A percentile compares a stretch with the other conserved stretches of the same genome.
Evolutionary conservation across 2,888 invertebrate genomes (phyloP).

Genomic region (Synergus itoensis): DNA sequence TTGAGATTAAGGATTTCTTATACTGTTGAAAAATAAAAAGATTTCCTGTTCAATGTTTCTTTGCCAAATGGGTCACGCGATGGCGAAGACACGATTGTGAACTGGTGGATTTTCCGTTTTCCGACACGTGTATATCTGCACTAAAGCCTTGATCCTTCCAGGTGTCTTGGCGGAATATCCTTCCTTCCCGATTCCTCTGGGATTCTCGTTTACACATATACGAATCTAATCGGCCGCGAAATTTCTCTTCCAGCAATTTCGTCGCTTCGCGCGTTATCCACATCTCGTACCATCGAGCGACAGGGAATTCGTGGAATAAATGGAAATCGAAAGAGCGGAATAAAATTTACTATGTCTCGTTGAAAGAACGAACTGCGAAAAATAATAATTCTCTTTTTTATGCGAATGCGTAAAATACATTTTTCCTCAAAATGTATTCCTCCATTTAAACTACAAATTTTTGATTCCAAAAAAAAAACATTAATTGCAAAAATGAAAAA

Average conservation of each 20-base stretch:
- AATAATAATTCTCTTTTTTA: background rate
- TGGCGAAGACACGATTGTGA: background rate
- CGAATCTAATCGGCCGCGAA: slow-evolving; percentile 40
- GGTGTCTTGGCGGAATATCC: slow-evolving; percentile 33
- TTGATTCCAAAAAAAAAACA: background rate
- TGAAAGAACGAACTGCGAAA: background rate
- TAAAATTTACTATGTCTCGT: slow-evolving; percentile 20
- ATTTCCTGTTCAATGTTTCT: slow-evolving; percentile 3
- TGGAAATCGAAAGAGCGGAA: slow-evolving; percentile 8
- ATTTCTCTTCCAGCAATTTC: slow-evolving; percentile 41
- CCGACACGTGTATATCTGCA: slow-evolving; percentile 12
- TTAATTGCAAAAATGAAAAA: too few relatives aligned
- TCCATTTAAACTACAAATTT: background rate
- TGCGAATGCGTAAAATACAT: background rate
- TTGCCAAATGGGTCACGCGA: slow-evolving; percentile 20
- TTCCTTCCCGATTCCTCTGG: slow-evolving; percentile 30
- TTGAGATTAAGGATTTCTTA: background rate
- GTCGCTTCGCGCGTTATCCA: slow-evolving; percentile 39
- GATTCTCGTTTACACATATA: slow-evolving; percentile 41
- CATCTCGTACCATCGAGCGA: slow-evolving; percentile 21
- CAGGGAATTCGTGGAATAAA: slow-evolving; percentile 27
- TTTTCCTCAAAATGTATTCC: background rate
- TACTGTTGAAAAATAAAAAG: background rate
- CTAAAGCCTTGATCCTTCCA: slow-evolving; percentile 28
- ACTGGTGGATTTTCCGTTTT: slow-evolving; percentile 23